phyloP scores from a whole-genome alignment of 2,113 vertebrate genomes.

The Spea multiplicata region DNA sequence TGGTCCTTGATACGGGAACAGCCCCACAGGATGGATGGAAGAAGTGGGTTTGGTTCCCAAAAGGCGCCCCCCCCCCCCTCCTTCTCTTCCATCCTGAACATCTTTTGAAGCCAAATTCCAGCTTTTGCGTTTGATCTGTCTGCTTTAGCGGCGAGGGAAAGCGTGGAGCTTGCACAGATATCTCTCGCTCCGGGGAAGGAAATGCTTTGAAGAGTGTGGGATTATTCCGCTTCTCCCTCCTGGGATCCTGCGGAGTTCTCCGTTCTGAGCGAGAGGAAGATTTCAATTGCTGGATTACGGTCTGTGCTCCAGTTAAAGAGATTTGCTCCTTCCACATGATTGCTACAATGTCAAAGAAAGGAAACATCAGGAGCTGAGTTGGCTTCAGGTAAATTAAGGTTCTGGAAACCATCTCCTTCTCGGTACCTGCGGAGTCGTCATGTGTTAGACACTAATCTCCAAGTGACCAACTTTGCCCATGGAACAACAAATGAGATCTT shows the following conservation, averaged over 20 bases:
- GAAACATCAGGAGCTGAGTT: conserved; percentile 15
- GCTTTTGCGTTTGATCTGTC: conserved; percentile 35
- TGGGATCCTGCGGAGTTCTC: conserved; percentile 36
- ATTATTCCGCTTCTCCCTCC: conserved; percentile 42
- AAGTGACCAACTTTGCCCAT: neutral
- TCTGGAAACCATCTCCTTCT: neutral
- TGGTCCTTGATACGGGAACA: conserved; percentile 1
- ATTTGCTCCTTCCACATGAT: conserved; percentile 32
- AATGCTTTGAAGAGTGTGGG: conserved; percentile 48
- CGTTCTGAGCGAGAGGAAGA: conserved; percentile 24
- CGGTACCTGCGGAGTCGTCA: neutral
- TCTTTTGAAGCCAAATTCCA: conserved; percentile 42
- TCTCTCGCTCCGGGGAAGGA: conserved; percentile 46
- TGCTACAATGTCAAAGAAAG: conserved; percentile 24
- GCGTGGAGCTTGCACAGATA: conserved; percentile 19
- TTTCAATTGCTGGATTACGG: conserved; percentile 48
- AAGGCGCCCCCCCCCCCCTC: conserved; percentile 12
- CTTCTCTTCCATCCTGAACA: conserved; percentile 7
- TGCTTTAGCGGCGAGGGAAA: conserved; percentile 27
- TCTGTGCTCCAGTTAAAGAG: conserved; percentile 45
- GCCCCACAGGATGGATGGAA: conserved; percentile 39
- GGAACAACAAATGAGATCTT: neutral
- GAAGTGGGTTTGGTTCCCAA: conserved; percentile 24
- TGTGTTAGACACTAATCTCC: neutral
- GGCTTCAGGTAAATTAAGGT: conserved; percentile 28